Conservation (phyloP, 1,140 invertebrate species). For the Euwallacea similis region DNA sequence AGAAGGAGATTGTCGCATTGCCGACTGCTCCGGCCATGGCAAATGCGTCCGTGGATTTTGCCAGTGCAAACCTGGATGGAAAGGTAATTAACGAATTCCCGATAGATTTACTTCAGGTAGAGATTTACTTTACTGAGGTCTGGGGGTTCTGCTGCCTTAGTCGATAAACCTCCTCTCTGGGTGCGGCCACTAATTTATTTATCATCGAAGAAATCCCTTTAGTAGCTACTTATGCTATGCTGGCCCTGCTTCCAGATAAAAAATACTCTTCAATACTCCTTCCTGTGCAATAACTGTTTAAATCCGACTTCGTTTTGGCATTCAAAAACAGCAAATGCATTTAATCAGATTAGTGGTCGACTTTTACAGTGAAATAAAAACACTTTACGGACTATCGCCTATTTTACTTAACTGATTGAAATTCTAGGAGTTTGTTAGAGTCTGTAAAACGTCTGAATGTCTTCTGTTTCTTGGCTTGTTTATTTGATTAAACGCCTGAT, state of each 20-base stretch:
- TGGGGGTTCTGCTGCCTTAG: no score
- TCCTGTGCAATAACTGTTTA: no score
- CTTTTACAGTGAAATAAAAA: slow-evolving; percentile 15
- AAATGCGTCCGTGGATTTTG: slow-evolving; percentile 87
- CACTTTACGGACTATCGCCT: slow-evolving; percentile 29
- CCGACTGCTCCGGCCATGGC: slow-evolving; percentile 90
- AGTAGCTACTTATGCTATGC: no score
- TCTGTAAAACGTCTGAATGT: slow-evolving; percentile 17
- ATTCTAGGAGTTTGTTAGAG: slow-evolving; percentile 25
- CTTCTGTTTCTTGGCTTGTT: slow-evolving; percentile 22
- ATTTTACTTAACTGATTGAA: slow-evolving; percentile 36
- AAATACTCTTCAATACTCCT: no score
- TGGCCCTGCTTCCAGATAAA: no score
- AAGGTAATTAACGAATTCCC: slow-evolving; percentile 60
- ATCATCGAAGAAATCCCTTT: no score
- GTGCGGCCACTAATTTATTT: no score
- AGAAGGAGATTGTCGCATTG: slow-evolving; percentile 85
- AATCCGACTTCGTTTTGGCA: no score
- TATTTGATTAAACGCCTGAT: slow-evolving; percentile 31
- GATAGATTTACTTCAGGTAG: slow-evolving; percentile 66
- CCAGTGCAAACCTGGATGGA: slow-evolving; percentile 87
- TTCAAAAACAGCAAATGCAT: background rate
- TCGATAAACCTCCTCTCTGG: no score
- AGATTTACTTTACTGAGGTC: no score
- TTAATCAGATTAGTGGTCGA: slow-evolving; percentile 25